Conservation (phyloP, 2,888 invertebrate species). For the Baronia brevicornis region DNA sequence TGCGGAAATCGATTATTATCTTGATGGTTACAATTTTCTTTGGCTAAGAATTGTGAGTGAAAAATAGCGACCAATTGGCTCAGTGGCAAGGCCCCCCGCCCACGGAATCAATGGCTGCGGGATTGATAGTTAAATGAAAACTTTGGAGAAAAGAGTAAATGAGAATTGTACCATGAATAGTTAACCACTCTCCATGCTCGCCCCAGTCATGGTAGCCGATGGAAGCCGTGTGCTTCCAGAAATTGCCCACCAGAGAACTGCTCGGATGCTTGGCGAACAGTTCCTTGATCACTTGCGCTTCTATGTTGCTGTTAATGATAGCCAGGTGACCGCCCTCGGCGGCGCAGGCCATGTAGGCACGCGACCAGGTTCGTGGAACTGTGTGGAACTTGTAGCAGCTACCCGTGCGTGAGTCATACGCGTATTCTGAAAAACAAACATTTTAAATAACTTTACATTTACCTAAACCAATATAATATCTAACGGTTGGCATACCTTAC, state of each 20-base stretch:
- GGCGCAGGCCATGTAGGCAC: slow-evolving; percentile 38
- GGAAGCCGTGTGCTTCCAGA: slow-evolving; percentile 26
- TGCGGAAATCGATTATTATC: too few relatives aligned
- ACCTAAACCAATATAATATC: too few relatives aligned
- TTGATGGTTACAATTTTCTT: too few relatives aligned
- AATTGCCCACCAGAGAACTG: slow-evolving; percentile 20
- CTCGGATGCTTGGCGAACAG: slow-evolving; percentile 24
- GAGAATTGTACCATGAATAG: slow-evolving; percentile 20
- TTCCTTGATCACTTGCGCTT: slow-evolving; percentile 23
- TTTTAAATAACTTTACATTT: too few relatives aligned
- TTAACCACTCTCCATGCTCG: slow-evolving; percentile 26
- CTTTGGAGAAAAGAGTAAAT: not conserved
- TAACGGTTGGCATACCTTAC: too few relatives aligned
- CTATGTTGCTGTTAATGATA: slow-evolving; percentile 37
- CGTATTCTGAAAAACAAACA: slow-evolving; percentile 37
- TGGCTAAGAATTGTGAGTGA: too few relatives aligned
- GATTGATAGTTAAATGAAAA: not conserved
- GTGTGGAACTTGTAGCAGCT: slow-evolving; percentile 47
- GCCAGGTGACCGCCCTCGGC: slow-evolving; percentile 41
- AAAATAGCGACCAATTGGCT: too few relatives aligned
- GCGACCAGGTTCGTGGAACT: slow-evolving; percentile 31
- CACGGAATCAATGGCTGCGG: not conserved
- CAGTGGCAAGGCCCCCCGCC: not conserved
- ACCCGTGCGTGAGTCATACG: slow-evolving; percentile 27
- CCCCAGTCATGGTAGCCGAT: slow-evolving; percentile 27